A percentile compares a stretch with the other conserved stretches of the same genome.
Conservation (phyloP, 2,888 invertebrate genomes). For the Mantis religiosa region DNA sequence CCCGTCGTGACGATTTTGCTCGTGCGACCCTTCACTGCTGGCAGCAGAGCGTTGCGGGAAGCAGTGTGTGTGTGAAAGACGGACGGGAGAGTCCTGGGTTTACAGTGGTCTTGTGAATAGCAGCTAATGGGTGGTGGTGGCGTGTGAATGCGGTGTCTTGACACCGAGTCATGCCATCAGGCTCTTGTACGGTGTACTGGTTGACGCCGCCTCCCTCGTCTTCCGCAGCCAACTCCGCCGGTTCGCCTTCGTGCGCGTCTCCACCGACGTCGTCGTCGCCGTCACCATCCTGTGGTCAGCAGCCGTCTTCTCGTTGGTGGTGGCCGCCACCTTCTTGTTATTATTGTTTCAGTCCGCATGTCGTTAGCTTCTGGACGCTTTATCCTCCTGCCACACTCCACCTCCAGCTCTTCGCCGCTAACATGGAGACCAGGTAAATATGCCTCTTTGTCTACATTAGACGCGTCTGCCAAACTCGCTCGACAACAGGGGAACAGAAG, state of each 20-base stretch:
- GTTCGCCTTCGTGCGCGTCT: slow-evolving; percentile 4
- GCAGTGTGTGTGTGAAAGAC: not conserved
- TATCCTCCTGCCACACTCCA: slow-evolving; percentile 28
- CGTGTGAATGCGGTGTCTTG: slow-evolving; percentile 5
- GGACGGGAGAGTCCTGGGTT: not conserved
- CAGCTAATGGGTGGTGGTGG: not conserved
- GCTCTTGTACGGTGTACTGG: slow-evolving; percentile 28
- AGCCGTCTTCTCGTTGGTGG: slow-evolving; percentile 7
- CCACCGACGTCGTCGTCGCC: slow-evolving; percentile 10
- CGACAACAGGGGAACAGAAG: not conserved
- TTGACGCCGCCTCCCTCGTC: slow-evolving; percentile 19
- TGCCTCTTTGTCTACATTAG: not conserved
- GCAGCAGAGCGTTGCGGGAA: not conserved
- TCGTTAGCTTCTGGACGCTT: slow-evolving; percentile 28
- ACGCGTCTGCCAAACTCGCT: not conserved
- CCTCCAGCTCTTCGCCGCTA: slow-evolving; percentile 26
- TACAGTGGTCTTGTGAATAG: not conserved
- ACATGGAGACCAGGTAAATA: slow-evolving; percentile 25
- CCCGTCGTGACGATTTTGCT: not conserved
- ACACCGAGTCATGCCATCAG: slow-evolving; percentile 28
- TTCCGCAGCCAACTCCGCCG: not conserved
- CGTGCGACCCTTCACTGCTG: not conserved
- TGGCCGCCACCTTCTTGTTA: slow-evolving; percentile 10
- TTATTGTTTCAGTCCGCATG: slow-evolving; percentile 29
- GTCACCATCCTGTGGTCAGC: not conserved